Percentiles rank a stretch among this genome's conserved stretches.
Evolutionary conservation across 2,113 vertebrate species (phyloP).

Genomic region (Electrona antarctica): DNA sequence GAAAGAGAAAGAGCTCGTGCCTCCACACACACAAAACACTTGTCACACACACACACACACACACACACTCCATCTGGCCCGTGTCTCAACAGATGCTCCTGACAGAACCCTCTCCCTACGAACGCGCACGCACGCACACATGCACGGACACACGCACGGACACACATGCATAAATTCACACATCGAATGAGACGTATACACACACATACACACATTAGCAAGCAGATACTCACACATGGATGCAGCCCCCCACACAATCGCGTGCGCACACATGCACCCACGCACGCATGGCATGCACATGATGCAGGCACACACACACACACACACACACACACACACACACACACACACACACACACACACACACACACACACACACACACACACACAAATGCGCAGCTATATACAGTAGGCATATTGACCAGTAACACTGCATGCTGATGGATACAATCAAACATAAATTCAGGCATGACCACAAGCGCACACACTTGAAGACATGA

Average conservation of each 20-base stretch:
- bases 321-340: background rate
- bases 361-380: background rate
- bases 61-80: conserved; percentile 79
- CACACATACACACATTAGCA: background rate
- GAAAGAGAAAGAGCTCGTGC: conserved; percentile 59
- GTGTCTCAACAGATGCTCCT: conserved; percentile 77
- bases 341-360: background rate
- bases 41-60: background rate
- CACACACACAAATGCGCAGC: too few relatives aligned
- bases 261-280: background rate
- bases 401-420: too few relatives aligned
- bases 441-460: too few relatives aligned
- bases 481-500: too few relatives aligned
- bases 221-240: background rate
- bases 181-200: background rate
- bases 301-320: background rate
- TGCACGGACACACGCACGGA: conserved; percentile 2
- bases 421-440: too few relatives aligned
- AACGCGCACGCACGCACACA: conserved; percentile 19
- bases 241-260: background rate
- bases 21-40: conserved; percentile 64
- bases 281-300: background rate
- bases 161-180: background rate
- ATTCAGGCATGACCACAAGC: too few relatives aligned
- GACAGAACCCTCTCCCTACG: background rate